These are phyloP conservation scores for Campylomormyrus tamandua DNA, from an alignment of 2,113 vertebrate genomes.

Conservation along the genomic window DNA sequence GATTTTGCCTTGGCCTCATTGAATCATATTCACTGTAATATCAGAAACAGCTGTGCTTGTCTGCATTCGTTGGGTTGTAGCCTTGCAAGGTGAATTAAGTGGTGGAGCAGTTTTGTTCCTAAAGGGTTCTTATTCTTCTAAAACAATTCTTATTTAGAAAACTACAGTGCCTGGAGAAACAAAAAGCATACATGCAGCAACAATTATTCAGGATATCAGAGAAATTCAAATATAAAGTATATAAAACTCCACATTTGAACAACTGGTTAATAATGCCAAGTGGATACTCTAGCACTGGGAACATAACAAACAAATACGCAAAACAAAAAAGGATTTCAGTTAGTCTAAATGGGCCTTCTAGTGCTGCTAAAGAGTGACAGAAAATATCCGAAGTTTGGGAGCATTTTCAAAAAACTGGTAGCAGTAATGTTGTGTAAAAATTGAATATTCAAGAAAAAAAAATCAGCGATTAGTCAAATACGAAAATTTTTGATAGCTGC, in stretches of 20 bases:
- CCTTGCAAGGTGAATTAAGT: background rate
- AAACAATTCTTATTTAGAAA: background rate
- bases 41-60: background rate
- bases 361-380: background rate
- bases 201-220: too few relatives aligned
- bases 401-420: background rate
- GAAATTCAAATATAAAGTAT: too few relatives aligned
- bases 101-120: background rate
- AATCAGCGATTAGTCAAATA: background rate
- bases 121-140: background rate
- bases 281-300: background rate
- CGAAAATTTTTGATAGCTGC: background rate
- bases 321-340: background rate
- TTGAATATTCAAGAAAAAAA: background rate
- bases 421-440: background rate
- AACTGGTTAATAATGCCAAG: too few relatives aligned
- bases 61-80: background rate
- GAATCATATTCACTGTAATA: background rate
- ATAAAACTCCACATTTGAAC: too few relatives aligned
- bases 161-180: background rate
- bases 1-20: background rate
- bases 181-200: too few relatives aligned
- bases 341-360: background rate
- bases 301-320: background rate
- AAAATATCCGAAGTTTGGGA: background rate